These are phyloP conservation scores for Characodon lateralis DNA, from an alignment of 2,797 vertebrate species.

Conservation along the genomic window DNA sequence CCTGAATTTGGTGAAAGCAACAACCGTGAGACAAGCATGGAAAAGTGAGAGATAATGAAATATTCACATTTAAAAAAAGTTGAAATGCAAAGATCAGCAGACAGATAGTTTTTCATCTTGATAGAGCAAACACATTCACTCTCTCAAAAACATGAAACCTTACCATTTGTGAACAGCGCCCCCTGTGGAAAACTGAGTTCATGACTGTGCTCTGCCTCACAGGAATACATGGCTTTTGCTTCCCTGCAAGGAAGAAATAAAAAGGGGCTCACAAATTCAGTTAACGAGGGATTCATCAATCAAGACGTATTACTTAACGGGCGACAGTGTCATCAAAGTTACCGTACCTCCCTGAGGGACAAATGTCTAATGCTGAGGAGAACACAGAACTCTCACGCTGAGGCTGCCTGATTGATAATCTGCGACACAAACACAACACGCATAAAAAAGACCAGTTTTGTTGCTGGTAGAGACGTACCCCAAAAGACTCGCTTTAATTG, in stretches of 20 bases:
- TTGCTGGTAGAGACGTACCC: too few species aligned
- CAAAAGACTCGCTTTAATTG: too few species aligned
- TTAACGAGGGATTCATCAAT: neutral
- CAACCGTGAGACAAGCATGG: neutral
- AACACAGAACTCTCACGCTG: conserved; percentile 91
- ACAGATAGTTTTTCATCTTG: neutral
- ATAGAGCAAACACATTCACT: too few species aligned
- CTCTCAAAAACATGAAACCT: conserved; percentile 46
- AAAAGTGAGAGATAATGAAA: neutral
- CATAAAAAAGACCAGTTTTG: neutral
- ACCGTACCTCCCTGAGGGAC: conserved; percentile 81
- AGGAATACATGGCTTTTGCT: conserved; percentile 97
- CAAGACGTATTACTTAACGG: neutral
- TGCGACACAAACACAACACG: conserved; percentile 68
- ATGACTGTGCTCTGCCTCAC: conserved; percentile 97
- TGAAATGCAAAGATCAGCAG: neutral
- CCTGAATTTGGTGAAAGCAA: neutral
- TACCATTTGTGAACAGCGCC: conserved; percentile 93
- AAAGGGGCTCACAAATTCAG: neutral
- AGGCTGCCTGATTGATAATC: conserved; percentile 86
- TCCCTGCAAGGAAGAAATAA: conserved; percentile 78
- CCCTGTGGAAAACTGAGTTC: conserved; percentile 98
- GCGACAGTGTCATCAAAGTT: neutral
- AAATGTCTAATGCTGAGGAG: conserved; percentile 79
- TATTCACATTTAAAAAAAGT: neutral